These are phyloP conservation scores for Coptodon bakossiorum DNA, from an alignment of 2,113 vertebrate genomes.

Conservation along the genomic window DNA sequence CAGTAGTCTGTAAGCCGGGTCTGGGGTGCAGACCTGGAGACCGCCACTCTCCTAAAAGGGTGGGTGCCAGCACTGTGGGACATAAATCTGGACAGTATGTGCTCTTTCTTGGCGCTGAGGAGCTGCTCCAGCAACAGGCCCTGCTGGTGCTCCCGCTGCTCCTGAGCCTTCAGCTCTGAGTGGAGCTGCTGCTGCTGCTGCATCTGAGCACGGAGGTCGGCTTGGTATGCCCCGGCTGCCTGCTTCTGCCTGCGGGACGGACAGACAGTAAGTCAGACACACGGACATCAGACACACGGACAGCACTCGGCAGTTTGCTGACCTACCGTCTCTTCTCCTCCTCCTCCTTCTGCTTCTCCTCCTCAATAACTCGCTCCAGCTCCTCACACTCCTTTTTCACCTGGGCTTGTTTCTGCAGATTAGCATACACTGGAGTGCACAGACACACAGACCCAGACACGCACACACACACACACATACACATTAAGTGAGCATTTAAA, in stretches of 20 bases:
- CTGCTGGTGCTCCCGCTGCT: conserved; percentile 56
- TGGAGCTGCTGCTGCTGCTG: conserved; percentile 46
- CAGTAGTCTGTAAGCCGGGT: not conserved
- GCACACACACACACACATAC: not conserved
- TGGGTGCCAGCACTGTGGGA: conserved; percentile 46
- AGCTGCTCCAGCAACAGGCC: conserved; percentile 45
- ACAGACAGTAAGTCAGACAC: not conserved
- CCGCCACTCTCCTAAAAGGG: conserved; percentile 72
- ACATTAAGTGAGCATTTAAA: not conserved
- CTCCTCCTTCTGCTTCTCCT: conserved; percentile 64
- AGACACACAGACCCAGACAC: not conserved
- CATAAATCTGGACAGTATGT: conserved; percentile 51
- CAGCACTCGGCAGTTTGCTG: not conserved
- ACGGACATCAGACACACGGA: not conserved
- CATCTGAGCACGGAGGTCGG: conserved; percentile 78
- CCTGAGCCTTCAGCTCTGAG: conserved; percentile 55
- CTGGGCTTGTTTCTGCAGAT: conserved; percentile 68
- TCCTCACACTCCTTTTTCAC: conserved; percentile 63
- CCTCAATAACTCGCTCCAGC: conserved; percentile 54
- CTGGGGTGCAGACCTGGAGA: not conserved
- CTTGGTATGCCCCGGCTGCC: conserved; percentile 58
- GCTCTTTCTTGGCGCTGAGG: conserved; percentile 62
- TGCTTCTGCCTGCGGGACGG: conserved; percentile 55
- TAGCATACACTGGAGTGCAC: conserved; percentile 68
- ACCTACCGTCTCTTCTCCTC: conserved; percentile 60